phyloP scores from a whole-genome alignment of 2,797 vertebrate species.

The Hozukius guyotensis region DNA sequence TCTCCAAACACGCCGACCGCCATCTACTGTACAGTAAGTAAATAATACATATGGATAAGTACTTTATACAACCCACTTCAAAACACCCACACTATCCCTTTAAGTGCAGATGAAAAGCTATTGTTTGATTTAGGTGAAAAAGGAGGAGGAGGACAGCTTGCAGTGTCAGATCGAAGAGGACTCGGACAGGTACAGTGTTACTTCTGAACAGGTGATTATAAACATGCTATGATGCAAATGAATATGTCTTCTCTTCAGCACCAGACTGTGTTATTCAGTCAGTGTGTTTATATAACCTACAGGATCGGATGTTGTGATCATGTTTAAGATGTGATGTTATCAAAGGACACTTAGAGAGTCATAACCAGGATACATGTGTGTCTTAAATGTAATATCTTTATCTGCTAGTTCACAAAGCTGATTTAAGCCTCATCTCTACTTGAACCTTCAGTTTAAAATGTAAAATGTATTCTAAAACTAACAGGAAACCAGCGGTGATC shows the following conservation, averaged over 20 bases:
- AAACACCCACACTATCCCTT: constrained; percentile 17
- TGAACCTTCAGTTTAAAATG: not conserved
- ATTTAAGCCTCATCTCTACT: not conserved
- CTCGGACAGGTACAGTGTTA: too few species aligned
- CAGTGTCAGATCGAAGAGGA: too few species aligned
- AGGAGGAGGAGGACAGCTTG: not conserved
- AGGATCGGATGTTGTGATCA: not conserved
- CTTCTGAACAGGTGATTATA: too few species aligned
- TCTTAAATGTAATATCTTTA: not conserved
- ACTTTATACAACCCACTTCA: too few species aligned
- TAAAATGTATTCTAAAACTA: too few species aligned
- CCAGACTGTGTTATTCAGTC: too few species aligned
- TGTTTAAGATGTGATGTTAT: not conserved
- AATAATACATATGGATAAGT: too few species aligned
- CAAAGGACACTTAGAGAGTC: not conserved
- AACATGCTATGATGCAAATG: not conserved
- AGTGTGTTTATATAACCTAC: too few species aligned
- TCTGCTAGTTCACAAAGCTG: not conserved
- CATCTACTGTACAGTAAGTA: too few species aligned
- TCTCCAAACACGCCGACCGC: too few species aligned
- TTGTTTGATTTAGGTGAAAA: constrained; percentile 51
- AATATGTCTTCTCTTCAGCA: too few species aligned
- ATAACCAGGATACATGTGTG: not conserved
- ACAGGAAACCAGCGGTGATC: not conserved
- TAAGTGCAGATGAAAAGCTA: constrained; percentile 43